Evolutionary conservation across 2,797 vertebrate genomes (phyloP), one percentile per base, ranked within the genome.

Genomic region (Cossypha caffra): DNA sequence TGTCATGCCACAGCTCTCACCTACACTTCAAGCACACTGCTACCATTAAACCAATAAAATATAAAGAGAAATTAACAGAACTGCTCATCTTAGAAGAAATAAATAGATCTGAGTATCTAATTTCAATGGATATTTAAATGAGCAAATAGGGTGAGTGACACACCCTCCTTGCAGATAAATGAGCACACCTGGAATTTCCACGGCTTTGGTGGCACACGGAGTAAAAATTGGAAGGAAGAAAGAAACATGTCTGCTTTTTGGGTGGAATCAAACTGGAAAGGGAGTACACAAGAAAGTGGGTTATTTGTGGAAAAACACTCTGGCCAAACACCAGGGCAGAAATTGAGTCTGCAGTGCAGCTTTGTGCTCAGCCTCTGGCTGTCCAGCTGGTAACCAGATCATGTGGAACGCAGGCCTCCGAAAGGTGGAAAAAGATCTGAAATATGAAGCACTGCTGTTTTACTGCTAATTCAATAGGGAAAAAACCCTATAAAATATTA

Each of bases 371-470:
- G 82, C 95, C 95, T 62, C 79, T 96, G 91, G 62, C 94, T 92
- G 95, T 96, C 97, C 97, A 97, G 96, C 95, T 97, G 95, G 82
- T 96, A 95, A 96, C 90, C 94, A 95, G 83, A 97, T 97, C 95
- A 94, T 94, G 95, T 92, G 93, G 59, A 96, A 94, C 74, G 0
- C 95, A 92, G 93, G 95, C 94, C 95, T 91, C 90, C 31, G 2
- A 88, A 93, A 97, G 93, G 86, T 90, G 90, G 96, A 86, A 96
- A 96, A 89, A 87, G 80, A 96, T 95, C 77, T 85, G 91, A 96
- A 97, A 96, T 95, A 95, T 95, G 91, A 96, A 97, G 94, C 94
- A 94, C 62, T 89, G 94, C 84, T 96, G 94, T 95, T 97, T 96
- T 97, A 96, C 93, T 93, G 96, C 80, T 92, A 90, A 97, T 84